Evolutionary conservation across 2,113 vertebrate genomes (phyloP).

Genomic region (Psophia crepitans): DNA sequence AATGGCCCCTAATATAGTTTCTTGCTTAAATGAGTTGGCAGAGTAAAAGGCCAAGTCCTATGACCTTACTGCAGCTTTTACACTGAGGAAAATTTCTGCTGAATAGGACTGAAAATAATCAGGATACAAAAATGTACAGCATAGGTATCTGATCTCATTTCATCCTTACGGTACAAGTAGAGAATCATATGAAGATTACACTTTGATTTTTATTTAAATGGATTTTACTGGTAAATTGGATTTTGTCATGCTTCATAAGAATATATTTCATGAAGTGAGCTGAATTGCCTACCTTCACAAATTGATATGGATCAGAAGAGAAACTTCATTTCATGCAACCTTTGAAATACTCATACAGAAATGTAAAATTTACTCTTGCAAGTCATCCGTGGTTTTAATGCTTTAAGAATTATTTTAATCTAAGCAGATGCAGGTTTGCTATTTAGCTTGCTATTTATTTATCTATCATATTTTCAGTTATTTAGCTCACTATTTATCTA

Average conservation of each 20-base stretch:
- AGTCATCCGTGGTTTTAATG: slow-evolving; percentile 39
- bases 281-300: slow-evolving; percentile 71
- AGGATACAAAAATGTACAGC: slow-evolving; percentile 19
- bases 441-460: neutral
- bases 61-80: neutral
- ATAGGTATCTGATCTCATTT: slow-evolving; percentile 50
- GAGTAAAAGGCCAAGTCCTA: neutral
- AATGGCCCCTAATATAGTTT: neutral
- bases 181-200: slow-evolving; percentile 47
- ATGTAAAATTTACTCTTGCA: slow-evolving; percentile 65
- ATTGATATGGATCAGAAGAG: slow-evolving; percentile 74
- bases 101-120: slow-evolving; percentile 45
- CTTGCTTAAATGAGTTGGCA: neutral
- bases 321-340: slow-evolving; percentile 75
- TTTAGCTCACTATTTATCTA: neutral
- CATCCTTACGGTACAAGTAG: slow-evolving; percentile 45
- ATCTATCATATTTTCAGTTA: neutral
- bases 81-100: slow-evolving; percentile 34
- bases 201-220: slow-evolving; percentile 79
- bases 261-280: slow-evolving; percentile 62
- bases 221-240: slow-evolving; percentile 76
- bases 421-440: neutral
- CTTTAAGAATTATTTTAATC: slow-evolving; percentile 59
- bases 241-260: slow-evolving; percentile 75
- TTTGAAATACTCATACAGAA: slow-evolving; percentile 70